phyloP scores from a whole-genome alignment of 2,888 invertebrate genomes.

The Diarsia mendica region DNA sequence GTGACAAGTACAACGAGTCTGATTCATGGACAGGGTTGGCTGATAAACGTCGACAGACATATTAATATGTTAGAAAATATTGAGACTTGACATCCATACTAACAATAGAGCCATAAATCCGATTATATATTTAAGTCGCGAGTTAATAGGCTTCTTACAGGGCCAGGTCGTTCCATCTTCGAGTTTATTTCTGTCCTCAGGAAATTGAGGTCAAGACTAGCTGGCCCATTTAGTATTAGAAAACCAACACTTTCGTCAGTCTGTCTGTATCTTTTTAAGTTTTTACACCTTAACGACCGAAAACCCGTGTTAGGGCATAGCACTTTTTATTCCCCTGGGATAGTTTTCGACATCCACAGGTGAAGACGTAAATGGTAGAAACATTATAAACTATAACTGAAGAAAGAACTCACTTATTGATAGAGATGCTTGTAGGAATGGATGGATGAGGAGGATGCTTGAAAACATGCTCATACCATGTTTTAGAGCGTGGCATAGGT shows the following conservation, averaged over 20 bases:
- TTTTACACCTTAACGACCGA: background rate
- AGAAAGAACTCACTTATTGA: background rate
- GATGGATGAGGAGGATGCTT: too few species aligned
- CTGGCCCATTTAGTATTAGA: too few species aligned
- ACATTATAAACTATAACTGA: background rate
- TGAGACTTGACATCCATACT: background rate
- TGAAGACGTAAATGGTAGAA: background rate
- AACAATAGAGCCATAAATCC: background rate
- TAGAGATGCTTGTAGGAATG: background rate
- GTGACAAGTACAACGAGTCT: slow-evolving; percentile 78
- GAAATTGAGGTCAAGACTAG: too few species aligned
- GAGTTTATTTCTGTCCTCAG: too few species aligned
- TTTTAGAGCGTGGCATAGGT: background rate
- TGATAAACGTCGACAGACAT: slow-evolving; percentile 17
- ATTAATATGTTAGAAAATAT: slow-evolving; percentile 25
- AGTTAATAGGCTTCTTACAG: too few species aligned
- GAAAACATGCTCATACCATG: too few species aligned
- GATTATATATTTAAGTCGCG: too few species aligned
- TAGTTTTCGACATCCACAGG: too few species aligned
- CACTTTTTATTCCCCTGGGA: background rate
- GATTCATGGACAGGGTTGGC: slow-evolving; percentile 68
- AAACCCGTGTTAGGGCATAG: background rate
- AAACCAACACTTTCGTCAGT: background rate
- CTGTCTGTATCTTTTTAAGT: background rate
- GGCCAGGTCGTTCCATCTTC: too few species aligned